Conservation (phyloP, 2,888 invertebrate genomes). For the Erynnis tages region DNA sequence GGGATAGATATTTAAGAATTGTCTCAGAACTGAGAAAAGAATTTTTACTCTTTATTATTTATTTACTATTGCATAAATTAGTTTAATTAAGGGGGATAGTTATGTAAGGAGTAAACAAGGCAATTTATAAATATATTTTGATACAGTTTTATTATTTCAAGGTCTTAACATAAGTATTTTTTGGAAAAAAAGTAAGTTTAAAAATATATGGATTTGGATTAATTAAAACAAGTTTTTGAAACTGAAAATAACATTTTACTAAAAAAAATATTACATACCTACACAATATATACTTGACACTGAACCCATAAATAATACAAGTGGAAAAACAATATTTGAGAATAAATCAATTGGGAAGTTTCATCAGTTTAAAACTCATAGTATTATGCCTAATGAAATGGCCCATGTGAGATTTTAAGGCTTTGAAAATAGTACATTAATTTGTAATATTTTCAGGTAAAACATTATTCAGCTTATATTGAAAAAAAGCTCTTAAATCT, state of each 20-base stretch:
- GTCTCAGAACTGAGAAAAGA: slow-evolving; percentile 15
- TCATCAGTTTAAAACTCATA: slow-evolving; percentile 18
- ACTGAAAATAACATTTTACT: slow-evolving; percentile 80
- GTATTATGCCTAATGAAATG: slow-evolving; percentile 1
- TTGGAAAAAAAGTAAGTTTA: neutral
- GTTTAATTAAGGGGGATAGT: slow-evolving; percentile 18
- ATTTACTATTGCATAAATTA: slow-evolving; percentile 26
- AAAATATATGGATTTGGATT: too few species aligned
- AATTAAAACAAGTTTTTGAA: slow-evolving; percentile 55
- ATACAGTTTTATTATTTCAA: slow-evolving; percentile 23
- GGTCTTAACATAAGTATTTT: neutral
- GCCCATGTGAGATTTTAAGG: neutral
- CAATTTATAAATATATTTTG: slow-evolving; percentile 33
- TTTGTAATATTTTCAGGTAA: slow-evolving; percentile 7
- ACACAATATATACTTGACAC: slow-evolving; percentile 31
- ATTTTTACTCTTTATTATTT: slow-evolving; percentile 29
- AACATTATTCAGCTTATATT: too few species aligned
- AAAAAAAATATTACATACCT: slow-evolving; percentile 66
- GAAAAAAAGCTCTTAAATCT: too few species aligned
- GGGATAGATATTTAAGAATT: slow-evolving; percentile 1
- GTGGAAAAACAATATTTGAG: slow-evolving; percentile 1
- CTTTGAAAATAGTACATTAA: slow-evolving; percentile 3
- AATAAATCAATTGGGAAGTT: slow-evolving; percentile 1
- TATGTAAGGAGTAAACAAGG: slow-evolving; percentile 24
- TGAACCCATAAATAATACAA: slow-evolving; percentile 22